These are phyloP conservation scores for Chrysolina americana DNA, from an alignment of 2,888 invertebrate genomes.

Conservation along the genomic window DNA sequence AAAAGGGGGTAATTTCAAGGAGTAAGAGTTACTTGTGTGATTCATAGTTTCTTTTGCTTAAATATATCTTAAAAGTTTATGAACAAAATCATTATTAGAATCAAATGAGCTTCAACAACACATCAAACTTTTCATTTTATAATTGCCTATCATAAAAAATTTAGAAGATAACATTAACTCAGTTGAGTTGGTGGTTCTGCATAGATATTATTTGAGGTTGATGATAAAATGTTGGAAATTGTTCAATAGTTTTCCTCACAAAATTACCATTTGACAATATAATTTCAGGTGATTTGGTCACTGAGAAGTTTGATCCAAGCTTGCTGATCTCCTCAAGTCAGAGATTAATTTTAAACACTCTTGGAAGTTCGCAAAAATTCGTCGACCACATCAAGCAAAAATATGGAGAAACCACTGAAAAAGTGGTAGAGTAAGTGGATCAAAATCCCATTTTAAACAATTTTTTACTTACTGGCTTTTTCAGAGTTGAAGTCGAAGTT, in stretches of 20 bases:
- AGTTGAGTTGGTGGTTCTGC: too few species aligned
- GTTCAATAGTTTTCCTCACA: neutral
- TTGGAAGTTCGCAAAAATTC: conserved; percentile 53
- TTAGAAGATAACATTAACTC: too few species aligned
- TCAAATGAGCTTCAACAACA: too few species aligned
- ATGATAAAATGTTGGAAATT: too few species aligned
- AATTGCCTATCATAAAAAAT: neutral
- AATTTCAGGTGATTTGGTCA: conserved; percentile 62
- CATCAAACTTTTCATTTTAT: neutral
- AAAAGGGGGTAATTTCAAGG: conserved; percentile 70
- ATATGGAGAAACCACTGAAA: conserved; percentile 54
- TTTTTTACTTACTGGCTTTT: conserved; percentile 40
- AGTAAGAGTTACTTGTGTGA: conserved; percentile 64
- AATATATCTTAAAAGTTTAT: neutral
- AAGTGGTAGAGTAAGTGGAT: conserved; percentile 49
- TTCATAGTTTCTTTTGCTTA: neutral
- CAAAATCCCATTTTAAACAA: conserved; percentile 22
- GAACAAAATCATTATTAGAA: neutral
- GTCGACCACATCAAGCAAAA: conserved; percentile 53
- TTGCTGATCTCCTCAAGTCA: conserved; percentile 44
- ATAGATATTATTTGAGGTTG: conserved; percentile 54
- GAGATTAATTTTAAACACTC: conserved; percentile 56
- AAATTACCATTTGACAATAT: neutral
- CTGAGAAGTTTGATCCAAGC: conserved; percentile 62
- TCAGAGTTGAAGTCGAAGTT: conserved; percentile 48